Base-by-base conservation (phyloP, 2,888 invertebrate species). In the Gortyna flavago region DNA sequence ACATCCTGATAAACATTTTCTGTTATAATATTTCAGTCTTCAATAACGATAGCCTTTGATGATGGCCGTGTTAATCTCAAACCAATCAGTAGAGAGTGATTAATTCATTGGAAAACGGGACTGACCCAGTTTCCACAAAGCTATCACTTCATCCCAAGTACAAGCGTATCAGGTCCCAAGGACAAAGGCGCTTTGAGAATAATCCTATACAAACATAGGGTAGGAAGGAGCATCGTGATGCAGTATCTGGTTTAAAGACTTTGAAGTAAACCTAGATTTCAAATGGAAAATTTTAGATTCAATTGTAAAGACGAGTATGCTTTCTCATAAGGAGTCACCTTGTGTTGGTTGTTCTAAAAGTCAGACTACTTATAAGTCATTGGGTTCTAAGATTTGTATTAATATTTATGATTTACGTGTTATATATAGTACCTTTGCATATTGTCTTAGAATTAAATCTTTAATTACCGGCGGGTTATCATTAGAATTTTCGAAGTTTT, bases 71-170 rank as follows among this genome's bases (percentile, higher is more conserved):
- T 81, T 59, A 38, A 81, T 75, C 75, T 61, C 65, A 66, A 81
- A 73, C 54, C 69, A 81, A 80, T 80, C 75, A 41, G 41, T 54
- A 18, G 18, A 2, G 44, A 75, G 44, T 81, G 69, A 80, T 81
- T 80, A 70, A 75, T 80, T 70, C 2, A 41, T 59, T 69, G 51
- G 54, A 74, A 79, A 80, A 25, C 51, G 25, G 69, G 9, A 9
- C n/a, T 66, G 54, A 54, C 69, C 76, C 21, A 44, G 54, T 66
- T 80, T 81, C 16, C n/a, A 44, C 4, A 44, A 68, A 67, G 67
- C 51, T 48, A 73, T 67, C 80, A 38, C n/a, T 57, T 54, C 54
- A 81, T 48, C 61, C 54, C 29, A 18, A 57, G 35, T 67, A 81
- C 59, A 75, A 69, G 65, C 75, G 38, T 65, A 81, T 59, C 65